Conservation (phyloP, 2,888 invertebrate genomes). For the Cataglyphis altisquamis region DNA sequence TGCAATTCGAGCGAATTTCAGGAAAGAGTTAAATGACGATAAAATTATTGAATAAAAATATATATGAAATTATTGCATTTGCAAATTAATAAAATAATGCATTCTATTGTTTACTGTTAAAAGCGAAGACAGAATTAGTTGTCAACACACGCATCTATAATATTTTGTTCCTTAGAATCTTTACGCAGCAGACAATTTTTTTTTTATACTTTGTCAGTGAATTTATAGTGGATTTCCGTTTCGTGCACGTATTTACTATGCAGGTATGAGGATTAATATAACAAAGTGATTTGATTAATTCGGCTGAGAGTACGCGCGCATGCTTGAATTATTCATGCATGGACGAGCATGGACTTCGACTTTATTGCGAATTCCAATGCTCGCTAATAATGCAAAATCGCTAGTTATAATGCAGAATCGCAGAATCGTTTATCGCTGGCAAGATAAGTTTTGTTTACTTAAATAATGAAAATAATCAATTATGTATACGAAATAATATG, state of each 20-base stretch:
- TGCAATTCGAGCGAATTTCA: neutral
- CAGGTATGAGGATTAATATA: slow-evolving; percentile 28
- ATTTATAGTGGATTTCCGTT: slow-evolving; percentile 24
- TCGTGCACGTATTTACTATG: neutral
- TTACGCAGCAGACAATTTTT: neutral
- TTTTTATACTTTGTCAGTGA: neutral
- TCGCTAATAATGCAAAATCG: neutral
- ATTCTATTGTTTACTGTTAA: neutral
- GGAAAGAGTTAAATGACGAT: neutral
- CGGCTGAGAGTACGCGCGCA: neutral
- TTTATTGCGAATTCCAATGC: slow-evolving; percentile 29
- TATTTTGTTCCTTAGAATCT: neutral
- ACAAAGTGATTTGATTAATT: slow-evolving; percentile 40
- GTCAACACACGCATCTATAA: neutral
- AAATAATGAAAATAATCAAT: neutral
- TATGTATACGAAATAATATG: neutral
- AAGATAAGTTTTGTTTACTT: neutral
- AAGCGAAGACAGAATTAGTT: neutral
- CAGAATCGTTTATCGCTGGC: neutral
- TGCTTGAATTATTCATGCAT: slow-evolving; percentile 20
- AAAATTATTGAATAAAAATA: no score
- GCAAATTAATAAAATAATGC: neutral
- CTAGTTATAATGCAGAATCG: neutral
- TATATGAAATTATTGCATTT: neutral
- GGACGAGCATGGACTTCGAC: neutral